phyloP scores from a whole-genome alignment of 2,888 invertebrate genomes.

The Sesamia inferens region DNA sequence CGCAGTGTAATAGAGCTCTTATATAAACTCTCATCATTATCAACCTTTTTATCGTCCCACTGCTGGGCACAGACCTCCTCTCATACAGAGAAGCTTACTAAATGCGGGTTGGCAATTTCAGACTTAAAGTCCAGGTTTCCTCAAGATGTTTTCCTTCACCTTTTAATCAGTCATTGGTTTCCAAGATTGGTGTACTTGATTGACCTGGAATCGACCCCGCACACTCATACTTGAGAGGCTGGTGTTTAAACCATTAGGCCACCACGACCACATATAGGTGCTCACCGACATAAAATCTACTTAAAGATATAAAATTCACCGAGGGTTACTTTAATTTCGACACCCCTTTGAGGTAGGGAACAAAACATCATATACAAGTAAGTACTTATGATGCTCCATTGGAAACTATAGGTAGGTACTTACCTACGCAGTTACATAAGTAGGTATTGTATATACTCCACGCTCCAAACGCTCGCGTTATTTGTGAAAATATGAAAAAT shows the following conservation, averaged over 20 bases:
- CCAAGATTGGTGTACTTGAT: too few relatives aligned
- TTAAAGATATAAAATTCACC: conserved; percentile 4
- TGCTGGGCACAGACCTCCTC: too few relatives aligned
- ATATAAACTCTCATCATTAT: not conserved
- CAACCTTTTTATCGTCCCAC: too few relatives aligned
- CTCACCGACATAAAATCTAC: not conserved
- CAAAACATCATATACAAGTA: conserved; percentile 43
- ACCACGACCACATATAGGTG: too few relatives aligned
- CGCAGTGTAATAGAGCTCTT: not conserved
- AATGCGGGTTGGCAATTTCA: too few relatives aligned
- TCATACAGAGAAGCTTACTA: too few relatives aligned
- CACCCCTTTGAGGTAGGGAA: conserved; percentile 57
- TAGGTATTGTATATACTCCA: conserved; percentile 20
- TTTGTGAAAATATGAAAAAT: conserved; percentile 87
- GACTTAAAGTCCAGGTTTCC: too few relatives aligned
- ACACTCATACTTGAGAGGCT: too few relatives aligned
- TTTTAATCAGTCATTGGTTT: too few relatives aligned
- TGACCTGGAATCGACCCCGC: too few relatives aligned
- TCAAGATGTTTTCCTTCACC: too few relatives aligned
- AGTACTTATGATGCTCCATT: conserved; percentile 40
- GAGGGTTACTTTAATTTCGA: conserved; percentile 27
- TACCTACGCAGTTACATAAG: not conserved
- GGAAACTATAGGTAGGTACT: not conserved
- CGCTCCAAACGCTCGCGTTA: conserved; percentile 76
- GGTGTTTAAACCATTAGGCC: too few relatives aligned